Evolutionary conservation across 2,113 vertebrate species (phyloP).

Genomic region (Rhinopomastus cyanomelas): DNA sequence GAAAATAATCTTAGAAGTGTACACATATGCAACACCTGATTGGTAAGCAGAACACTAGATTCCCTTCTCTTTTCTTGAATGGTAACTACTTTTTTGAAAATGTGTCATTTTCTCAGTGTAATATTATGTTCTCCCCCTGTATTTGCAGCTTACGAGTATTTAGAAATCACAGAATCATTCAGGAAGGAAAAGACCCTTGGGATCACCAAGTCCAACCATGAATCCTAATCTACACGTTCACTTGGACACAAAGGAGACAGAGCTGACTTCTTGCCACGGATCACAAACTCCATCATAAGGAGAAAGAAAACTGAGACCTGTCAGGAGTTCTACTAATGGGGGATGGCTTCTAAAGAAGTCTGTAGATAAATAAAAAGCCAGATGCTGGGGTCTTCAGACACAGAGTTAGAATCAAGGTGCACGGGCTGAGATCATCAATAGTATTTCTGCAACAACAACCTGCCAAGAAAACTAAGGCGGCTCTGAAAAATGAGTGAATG

Average conservation of each 20-base stretch:
- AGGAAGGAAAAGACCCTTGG: no score
- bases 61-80: neutral
- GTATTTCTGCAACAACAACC: slow-evolving; percentile 22
- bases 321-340: slow-evolving; percentile 53
- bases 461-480: slow-evolving; percentile 30
- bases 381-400: neutral
- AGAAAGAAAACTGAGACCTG: slow-evolving; percentile 58
- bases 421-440: slow-evolving; percentile 42
- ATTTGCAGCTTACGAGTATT: neutral
- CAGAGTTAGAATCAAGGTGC: slow-evolving; percentile 15
- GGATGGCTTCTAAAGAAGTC: slow-evolving; percentile 37
- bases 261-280: slow-evolving; percentile 63
- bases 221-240: no score
- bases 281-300: slow-evolving; percentile 57
- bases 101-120: neutral
- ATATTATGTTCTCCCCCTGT: neutral
- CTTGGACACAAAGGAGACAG: slow-evolving; percentile 52
- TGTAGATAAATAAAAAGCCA: slow-evolving; percentile 53
- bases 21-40: neutral
- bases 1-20: neutral
- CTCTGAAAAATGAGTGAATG: slow-evolving; percentile 18
- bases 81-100: neutral
- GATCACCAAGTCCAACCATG: no score
- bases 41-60: neutral
- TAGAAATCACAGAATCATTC: no score